Conservation (phyloP, 1,140 invertebrate species). For the Caerostris extrusa region DNA sequence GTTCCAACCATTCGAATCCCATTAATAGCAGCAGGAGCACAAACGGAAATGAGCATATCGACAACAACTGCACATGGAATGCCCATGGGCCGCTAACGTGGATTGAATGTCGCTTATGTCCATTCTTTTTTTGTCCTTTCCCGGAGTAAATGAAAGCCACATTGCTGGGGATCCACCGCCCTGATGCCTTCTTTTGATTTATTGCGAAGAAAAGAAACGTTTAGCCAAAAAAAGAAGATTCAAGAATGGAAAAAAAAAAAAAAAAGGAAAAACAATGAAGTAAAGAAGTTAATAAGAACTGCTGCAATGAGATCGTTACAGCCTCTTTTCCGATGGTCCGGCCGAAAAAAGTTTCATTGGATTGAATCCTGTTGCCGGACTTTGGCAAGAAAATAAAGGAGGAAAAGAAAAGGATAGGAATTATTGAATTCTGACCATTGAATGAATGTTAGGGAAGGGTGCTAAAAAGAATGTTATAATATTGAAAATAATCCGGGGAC, state of each 20-base stretch:
- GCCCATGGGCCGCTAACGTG: slow-evolving; percentile 48
- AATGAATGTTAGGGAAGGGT: not conserved
- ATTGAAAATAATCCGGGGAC: not conserved
- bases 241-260: not conserved
- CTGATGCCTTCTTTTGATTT: slow-evolving; percentile 11
- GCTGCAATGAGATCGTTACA: not conserved
- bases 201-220: slow-evolving; percentile 10
- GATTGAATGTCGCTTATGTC: too few relatives aligned
- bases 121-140: too few relatives aligned
- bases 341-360: slow-evolving; percentile 25
- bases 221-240: not conserved
- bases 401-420: slow-evolving; percentile 12
- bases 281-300: not conserved
- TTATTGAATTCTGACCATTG: slow-evolving; percentile 44
- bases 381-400: slow-evolving; percentile 14
- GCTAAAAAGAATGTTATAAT: slow-evolving; percentile 31
- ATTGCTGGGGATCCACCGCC: not conserved
- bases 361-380: slow-evolving; percentile 52
- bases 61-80: not conserved
- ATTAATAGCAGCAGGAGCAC: slow-evolving; percentile 21
- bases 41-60: slow-evolving; percentile 36
- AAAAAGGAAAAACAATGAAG: too few relatives aligned
- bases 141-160: slow-evolving; percentile 37
- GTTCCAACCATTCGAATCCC: slow-evolving; percentile 19
- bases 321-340: not conserved